Percentiles rank a stretch among this genome's conserved stretches.
Conservation (phyloP, 2,797 vertebrate genomes). For the Gymnopithys bicolor region DNA sequence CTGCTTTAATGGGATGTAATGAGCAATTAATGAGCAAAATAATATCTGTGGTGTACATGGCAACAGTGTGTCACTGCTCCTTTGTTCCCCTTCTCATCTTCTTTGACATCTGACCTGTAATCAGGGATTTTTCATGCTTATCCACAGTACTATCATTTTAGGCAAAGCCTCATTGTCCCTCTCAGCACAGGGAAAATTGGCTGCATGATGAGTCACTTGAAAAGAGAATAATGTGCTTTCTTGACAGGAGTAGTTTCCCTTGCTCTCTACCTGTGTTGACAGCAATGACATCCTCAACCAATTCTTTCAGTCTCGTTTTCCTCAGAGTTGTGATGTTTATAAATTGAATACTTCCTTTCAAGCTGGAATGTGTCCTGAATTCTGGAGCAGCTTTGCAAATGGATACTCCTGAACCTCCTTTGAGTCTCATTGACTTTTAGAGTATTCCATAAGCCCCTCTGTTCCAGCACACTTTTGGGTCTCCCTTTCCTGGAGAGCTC, state of each 20-base stretch:
- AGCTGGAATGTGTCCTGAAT: background rate
- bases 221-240: background rate
- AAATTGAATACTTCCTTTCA: background rate
- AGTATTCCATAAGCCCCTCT: background rate
- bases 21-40: slow-evolving; percentile 66
- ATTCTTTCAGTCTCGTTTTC: background rate
- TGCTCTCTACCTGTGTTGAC: background rate
- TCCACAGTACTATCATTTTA: background rate
- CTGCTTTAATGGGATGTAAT: slow-evolving; percentile 46
- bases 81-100: slow-evolving; percentile 55
- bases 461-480: background rate
- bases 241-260: background rate
- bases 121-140: slow-evolving; percentile 11
- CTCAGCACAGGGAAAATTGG: slow-evolving; percentile 5
- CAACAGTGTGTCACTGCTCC: slow-evolving; percentile 32
- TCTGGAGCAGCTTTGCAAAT: background rate
- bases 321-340: background rate
- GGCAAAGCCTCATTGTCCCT: background rate
- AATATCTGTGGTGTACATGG: slow-evolving; percentile 45
- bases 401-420: fast-evolving
- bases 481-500: background rate
- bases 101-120: slow-evolving; percentile 50
- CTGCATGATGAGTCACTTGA: background rate
- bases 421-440: background rate
- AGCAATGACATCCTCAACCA: background rate